A percentile compares a stretch with the other conserved stretches of the same genome.
phyloP scores from a whole-genome alignment of 1,140 invertebrate species.

The Drosophila takahashii region DNA sequence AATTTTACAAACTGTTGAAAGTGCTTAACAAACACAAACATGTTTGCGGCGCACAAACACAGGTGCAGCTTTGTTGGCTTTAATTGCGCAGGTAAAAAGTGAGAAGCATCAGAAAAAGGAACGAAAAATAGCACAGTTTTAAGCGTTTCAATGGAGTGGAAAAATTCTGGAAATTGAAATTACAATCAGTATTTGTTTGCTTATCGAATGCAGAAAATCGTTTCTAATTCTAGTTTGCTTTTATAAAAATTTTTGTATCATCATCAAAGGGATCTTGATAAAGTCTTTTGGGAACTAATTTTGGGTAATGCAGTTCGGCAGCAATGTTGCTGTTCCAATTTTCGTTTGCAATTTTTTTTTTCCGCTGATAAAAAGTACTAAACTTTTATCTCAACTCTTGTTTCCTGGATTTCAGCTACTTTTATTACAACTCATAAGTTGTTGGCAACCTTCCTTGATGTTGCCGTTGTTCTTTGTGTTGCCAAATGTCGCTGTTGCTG shows the following conservation, averaged over 20 bases:
- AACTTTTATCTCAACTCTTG: slow-evolving; percentile 3
- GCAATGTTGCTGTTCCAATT: background rate
- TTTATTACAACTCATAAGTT: slow-evolving; percentile 28
- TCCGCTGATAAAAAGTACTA: too few relatives aligned
- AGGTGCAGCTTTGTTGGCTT: slow-evolving; percentile 49
- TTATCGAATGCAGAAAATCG: background rate
- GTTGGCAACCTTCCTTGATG: background rate
- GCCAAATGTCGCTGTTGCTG: background rate
- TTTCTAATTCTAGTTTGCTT: background rate
- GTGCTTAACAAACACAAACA: slow-evolving; percentile 63
- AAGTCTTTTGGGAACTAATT: background rate
- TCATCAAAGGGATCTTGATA: too few relatives aligned
- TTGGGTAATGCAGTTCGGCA: background rate
- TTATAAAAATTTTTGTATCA: background rate
- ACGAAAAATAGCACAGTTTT: slow-evolving; percentile 66
- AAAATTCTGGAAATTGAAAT: background rate
- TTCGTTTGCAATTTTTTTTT: background rate
- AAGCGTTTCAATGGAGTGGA: slow-evolving; percentile 27
- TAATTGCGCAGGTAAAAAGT: slow-evolving; percentile 39
- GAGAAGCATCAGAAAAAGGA: slow-evolving; percentile 11
- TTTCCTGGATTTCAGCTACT: slow-evolving; percentile 3
- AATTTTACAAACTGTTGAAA: slow-evolving; percentile 72
- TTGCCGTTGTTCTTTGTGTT: background rate
- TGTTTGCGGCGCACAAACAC: slow-evolving; percentile 22
- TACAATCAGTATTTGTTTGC: background rate